Evolutionary conservation across 2,113 vertebrate species (phyloP), one percentile per base, ranked within the genome.

Genomic region (Trematocara stigmaticum): DNA sequence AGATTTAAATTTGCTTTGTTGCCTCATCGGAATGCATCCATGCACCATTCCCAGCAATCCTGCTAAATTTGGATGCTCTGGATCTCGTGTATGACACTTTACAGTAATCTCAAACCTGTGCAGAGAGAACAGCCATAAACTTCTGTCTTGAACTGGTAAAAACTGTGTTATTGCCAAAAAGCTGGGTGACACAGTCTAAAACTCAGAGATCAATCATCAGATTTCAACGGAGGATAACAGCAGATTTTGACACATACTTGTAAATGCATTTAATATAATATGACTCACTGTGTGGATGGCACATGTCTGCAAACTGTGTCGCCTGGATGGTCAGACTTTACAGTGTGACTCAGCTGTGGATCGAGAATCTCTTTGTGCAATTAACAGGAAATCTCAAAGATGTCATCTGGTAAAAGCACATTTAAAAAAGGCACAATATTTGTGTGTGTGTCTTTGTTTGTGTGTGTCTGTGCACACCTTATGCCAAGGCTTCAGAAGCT

Each of bases 381-480:
- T 88, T 64, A 90, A 66, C 71, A 84, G 74, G 86, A 89, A 90
- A 84, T 81, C 80, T 87, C 20, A 51, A 89, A 81, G 53, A 87
- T 79, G 74, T 82, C 82, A 84, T 87, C 84, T 79, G 34, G 42
- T 78, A 57, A 84, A 47, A 64, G 52, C 20, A 29, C 57, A 59
- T 15, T 38, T 38, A 7, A 66, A 38, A 64, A 84, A 47, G 53
- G 34, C 42, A 71, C 47, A 55, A 15, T 38, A 52, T 18, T 3
- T 38, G 9, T 87, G n/a, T 80, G 13, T 74, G 23, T 45, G 56
- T 51, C 56, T 81, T 40, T 82, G 8, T 74, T 55, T 76, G 55
- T 85, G 42, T 66, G 66, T 80, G 71, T 82, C 31, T 56, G 34
- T 79, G 20, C 80, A 45, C 7, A 15, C 29, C 20, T 56, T 49